Conservation (phyloP, 2,888 invertebrate genomes). For the Macaria notata region DNA sequence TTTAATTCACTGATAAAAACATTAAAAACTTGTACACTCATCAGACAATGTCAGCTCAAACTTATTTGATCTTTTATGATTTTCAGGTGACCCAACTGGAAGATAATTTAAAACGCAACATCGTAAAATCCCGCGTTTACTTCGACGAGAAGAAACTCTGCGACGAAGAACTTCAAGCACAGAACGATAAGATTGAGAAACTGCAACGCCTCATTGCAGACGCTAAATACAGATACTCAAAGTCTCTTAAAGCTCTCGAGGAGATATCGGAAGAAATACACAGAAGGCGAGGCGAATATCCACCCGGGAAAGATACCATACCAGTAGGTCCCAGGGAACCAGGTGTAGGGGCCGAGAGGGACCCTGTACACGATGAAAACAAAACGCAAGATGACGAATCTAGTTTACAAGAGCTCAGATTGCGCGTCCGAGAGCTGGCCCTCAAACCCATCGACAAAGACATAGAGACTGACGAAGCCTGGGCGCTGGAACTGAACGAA, state of each 20-base stretch:
- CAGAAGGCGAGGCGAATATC: constrained; percentile 83
- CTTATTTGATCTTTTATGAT: neutral
- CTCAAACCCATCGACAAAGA: constrained; percentile 89
- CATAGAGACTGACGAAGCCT: constrained; percentile 85
- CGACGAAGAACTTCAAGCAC: constrained; percentile 92
- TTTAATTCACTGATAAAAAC: too few species aligned
- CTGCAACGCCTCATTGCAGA: constrained; percentile 90
- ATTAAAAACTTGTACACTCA: too few species aligned
- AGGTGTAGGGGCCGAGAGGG: constrained; percentile 88
- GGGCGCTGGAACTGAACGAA: constrained; percentile 89
- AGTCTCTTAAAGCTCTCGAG: constrained; percentile 91
- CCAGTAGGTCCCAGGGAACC: constrained; percentile 84
- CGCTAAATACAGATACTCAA: constrained; percentile 91
- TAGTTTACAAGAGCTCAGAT: constrained; percentile 85
- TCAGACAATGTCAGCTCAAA: too few species aligned
- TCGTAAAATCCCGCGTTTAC: constrained; percentile 93
- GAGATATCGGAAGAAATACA: constrained; percentile 97
- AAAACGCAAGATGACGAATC: constrained; percentile 71
- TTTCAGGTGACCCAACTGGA: constrained; percentile 88
- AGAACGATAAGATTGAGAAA: constrained; percentile 91
- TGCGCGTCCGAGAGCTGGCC: constrained; percentile 87
- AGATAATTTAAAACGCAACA: constrained; percentile 90
- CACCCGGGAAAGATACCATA: constrained; percentile 67
- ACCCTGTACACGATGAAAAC: constrained; percentile 70
- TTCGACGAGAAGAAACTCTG: constrained; percentile 95